A percentile compares a stretch with the other conserved stretches of the same genome.
Evolutionary conservation across 2,888 invertebrate species (phyloP).

Genomic region (Euspilapteryx auroguttella): DNA sequence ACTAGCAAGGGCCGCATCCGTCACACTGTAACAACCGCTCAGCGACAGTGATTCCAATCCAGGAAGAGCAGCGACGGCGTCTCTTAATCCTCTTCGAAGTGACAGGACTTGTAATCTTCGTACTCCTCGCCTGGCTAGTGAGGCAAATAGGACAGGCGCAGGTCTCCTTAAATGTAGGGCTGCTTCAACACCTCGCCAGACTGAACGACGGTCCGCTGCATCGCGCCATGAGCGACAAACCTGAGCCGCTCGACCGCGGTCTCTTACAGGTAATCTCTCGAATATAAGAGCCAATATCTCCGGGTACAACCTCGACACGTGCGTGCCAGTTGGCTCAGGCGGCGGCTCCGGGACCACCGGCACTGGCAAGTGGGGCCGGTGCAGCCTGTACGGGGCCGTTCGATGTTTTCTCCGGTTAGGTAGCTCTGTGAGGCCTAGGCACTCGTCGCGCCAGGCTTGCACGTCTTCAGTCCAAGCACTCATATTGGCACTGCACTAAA

Average conservation of each 20-base stretch:
- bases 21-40: slow-evolving; percentile 92
- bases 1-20: slow-evolving; percentile 80
- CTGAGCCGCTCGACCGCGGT: slow-evolving; percentile 88
- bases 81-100: slow-evolving; percentile 77
- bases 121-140: slow-evolving; percentile 85
- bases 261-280: slow-evolving; percentile 82
- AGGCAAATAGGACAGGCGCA: slow-evolving; percentile 82
- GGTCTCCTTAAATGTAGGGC: slow-evolving; percentile 84
- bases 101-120: slow-evolving; percentile 88
- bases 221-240: slow-evolving; percentile 90
- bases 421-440: slow-evolving; percentile 43
- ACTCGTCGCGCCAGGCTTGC: slow-evolving; percentile 48
- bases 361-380: slow-evolving; percentile 64
- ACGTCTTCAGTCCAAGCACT: slow-evolving; percentile 56
- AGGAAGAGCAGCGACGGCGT: slow-evolving; percentile 83
- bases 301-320: slow-evolving; percentile 88
- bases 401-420: slow-evolving; percentile 60
- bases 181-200: slow-evolving; percentile 94
- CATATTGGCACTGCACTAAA: slow-evolving; percentile 43
- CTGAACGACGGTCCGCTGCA: slow-evolving; percentile 88
- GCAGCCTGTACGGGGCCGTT: slow-evolving; percentile 67
- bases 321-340: slow-evolving; percentile 62
- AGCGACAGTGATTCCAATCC: slow-evolving; percentile 86
- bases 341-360: slow-evolving; percentile 47
- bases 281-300: slow-evolving; percentile 93